Evolutionary conservation across 2,797 vertebrate species (phyloP), one percentile per base, ranked within the genome.

Genomic region (Chiloscyllium punctatum): DNA sequence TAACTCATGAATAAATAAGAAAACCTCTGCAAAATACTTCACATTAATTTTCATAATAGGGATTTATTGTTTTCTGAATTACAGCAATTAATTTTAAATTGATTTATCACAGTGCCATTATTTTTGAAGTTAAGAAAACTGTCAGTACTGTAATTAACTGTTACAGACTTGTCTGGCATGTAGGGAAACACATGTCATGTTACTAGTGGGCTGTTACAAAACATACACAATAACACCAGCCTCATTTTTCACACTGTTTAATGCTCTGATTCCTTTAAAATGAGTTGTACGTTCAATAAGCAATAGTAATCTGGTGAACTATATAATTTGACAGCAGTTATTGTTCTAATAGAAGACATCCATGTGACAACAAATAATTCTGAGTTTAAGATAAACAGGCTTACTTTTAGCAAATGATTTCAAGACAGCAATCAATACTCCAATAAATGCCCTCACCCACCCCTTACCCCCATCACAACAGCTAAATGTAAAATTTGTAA

Each of bases 41-140:
- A 68, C 62, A 69, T 92, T 92, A 92, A 92, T 92, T 69, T 69
- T 69, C 90, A 69, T 69, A 92, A 92, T n/a, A 3, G n/a, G 66
- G 66, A 92, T 69, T n/a, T 69, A 92, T 69, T 13, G 90, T 92
- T 92, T 92, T 42, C 90, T 69, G 90, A 92, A 92, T 66, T 69
- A 42, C 90, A 92, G 66, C 90, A 92, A 92, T 92, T 92, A 92
- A 92, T 92, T 92, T 92, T 69, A 69, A 69, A 92, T 66, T 92
- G 66, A 92, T 92, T 92, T 92, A 69, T 92, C n/a, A 25, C 37
- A 11, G n/a, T 92, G 90, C 7, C 66, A 69, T 69, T 92, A 92
- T 69, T 92, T 92, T n/a, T 92, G 62, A 42, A 84, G 62, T 92
- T 92, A 42, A 42, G n/a, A 37, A 69, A 30, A 92, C 37, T 92